Base-by-base conservation (phyloP, 2,888 invertebrate species). In the Smittia sp. region DNA sequence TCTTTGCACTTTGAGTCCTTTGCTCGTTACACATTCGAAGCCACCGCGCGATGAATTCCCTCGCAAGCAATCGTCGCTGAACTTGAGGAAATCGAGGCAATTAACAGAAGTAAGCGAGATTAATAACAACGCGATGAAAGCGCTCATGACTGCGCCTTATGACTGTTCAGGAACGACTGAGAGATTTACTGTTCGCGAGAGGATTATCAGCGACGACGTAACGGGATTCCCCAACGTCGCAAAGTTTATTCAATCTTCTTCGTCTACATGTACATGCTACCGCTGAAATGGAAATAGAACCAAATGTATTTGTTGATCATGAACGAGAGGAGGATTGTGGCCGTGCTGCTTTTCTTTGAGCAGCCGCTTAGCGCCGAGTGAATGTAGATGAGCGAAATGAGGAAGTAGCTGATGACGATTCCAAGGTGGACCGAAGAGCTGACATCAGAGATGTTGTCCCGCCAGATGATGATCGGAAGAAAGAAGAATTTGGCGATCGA, bases 391-490 rank as follows among this genome's bases (percentile, higher is more conserved):
- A 88, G 85, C 0, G 89, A 87, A 9, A 89, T 83, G 20, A 87
- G 83, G 73, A 87, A 87, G 78, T 91, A 91, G 0, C 85, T 82
- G 74, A 86, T 85, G 1, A 90, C 89, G 1, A 91, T 84, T 7
- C 82, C 76, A 75, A 86, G 83, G 78, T 89, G 89, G 11, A 85
- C 77, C 6, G 80, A 80, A 4, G 79, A 77, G 2, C 81, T 82
- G 22, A 81, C 77, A 20, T 80, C 80, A 1, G 81, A 81, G 11
- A 81, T 80, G 54, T 83, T 82, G 67, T 79, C 81, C 20, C 80
- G 80, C 90, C 90, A 90, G 75, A 90, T 88, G 74, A 88, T 80
- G 77, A 85, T 85, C 0, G 90, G 89, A 18, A 90, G 78, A 1
- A 88, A 80, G 74, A 89, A 83, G 76, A 89, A 84, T 15, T 84